Percentiles rank a stretch among this genome's conserved stretches.
phyloP scores from a whole-genome alignment of 2,113 vertebrate genomes.

The Esox niger region DNA sequence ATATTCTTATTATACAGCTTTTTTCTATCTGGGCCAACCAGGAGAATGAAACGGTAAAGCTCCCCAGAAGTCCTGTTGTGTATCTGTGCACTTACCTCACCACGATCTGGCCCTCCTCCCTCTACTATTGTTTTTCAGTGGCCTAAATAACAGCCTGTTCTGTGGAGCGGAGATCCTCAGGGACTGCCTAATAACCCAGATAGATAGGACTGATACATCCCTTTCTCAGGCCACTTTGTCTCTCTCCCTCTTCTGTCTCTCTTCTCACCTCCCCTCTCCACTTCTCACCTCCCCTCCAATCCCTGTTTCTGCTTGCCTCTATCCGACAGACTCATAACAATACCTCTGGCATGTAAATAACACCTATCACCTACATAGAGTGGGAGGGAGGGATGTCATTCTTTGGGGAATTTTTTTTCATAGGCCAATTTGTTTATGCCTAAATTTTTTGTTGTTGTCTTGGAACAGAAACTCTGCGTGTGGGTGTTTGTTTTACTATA shows the following conservation, averaged over 20 bases:
- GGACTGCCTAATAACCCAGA: slow-evolving; percentile 80
- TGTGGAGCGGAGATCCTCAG: slow-evolving; percentile 72
- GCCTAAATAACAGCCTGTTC: slow-evolving; percentile 76
- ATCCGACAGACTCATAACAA: slow-evolving; percentile 72
- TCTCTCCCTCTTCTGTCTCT: too few relatives aligned
- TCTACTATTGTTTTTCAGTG: slow-evolving; percentile 70
- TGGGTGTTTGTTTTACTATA: too few relatives aligned
- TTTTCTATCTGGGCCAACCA: slow-evolving; percentile 22
- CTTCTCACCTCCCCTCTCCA: too few relatives aligned
- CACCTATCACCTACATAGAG: slow-evolving; percentile 68
- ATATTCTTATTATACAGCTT: slow-evolving; percentile 53
- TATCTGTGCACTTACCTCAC: slow-evolving; percentile 35
- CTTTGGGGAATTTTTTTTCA: too few relatives aligned
- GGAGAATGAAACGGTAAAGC: slow-evolving; percentile 55
- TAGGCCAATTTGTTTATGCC: too few relatives aligned
- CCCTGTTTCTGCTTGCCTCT: slow-evolving; percentile 74
- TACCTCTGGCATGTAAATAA: slow-evolving; percentile 78
- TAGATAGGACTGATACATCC: slow-evolving; percentile 80
- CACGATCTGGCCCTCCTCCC: slow-evolving; percentile 31
- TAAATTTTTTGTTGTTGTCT: neutral
- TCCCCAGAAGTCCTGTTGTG: too few relatives aligned
- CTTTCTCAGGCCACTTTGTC: too few relatives aligned
- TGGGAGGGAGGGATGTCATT: neutral
- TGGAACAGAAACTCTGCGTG: neutral
- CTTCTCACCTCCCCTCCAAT: slow-evolving; percentile 30